Evolutionary conservation across 2,797 vertebrate genomes (phyloP), one percentile per base, ranked within the genome.

Genomic region (Rachycentron canadum): DNA sequence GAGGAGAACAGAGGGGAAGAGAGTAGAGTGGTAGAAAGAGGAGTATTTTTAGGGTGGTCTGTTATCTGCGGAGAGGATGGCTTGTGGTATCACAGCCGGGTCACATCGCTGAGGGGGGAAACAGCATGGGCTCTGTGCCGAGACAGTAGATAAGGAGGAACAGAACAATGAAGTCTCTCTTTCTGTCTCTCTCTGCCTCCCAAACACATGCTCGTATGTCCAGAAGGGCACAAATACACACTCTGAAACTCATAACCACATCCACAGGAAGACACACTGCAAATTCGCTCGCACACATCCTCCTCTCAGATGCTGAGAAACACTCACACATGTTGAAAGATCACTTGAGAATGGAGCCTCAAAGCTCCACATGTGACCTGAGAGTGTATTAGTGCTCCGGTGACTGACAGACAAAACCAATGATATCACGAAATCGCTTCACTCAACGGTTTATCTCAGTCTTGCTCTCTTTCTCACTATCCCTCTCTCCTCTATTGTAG

Each of bases 21-120:
- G 59, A 57, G 76, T 19, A 6, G 49, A 66, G 62, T 57, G 68
- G 55, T 72, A 80, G 84, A 88, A 81, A 89, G 86, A 87, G 60
- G 74, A 83, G 86, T 94, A 94, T 95, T 95, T 95, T 94, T 93
- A 93, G 94, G 93, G 90, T 89, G 90, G 79, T 83, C 87, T 92
- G 91, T 93, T 94, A 95, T 94, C 93, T 84, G 82, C 1, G 13
- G 76, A 88, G 91, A 89, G 56, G 69, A 86, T 85, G 90, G 83
- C 58, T 45, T 71, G 74, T 8, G 40, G 84, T 91, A 91, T 89
- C 89, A 88, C 85, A 89, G 88, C 71, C 76, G 66, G 92, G 94
- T 92, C 92, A 91, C 85, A 85, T 78, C 59, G 90, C 92, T 81
- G 86, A 83, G 87, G 90, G 91, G 89, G 71, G 84, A 90, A 86